Percentiles rank a stretch among this genome's conserved stretches.
Conservation (phyloP, 2,113 vertebrate species). For the Cacatua alba region DNA sequence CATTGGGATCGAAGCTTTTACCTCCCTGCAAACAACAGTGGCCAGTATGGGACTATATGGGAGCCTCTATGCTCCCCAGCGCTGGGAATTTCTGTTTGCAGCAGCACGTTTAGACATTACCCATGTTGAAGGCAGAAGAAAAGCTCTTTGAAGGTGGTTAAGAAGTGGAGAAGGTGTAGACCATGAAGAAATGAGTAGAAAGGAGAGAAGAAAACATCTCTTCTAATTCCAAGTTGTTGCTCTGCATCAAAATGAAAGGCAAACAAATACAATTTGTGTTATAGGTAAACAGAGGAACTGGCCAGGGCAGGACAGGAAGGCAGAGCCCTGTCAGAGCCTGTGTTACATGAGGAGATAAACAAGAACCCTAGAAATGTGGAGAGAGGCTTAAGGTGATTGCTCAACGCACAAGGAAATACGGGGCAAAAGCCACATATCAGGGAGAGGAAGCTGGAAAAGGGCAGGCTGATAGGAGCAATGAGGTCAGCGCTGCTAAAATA, state of each 20-base stretch:
- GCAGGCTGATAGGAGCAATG: constrained; percentile 34
- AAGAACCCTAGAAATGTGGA: constrained; percentile 54
- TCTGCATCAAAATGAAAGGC: background rate
- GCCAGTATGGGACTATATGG: background rate
- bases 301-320: constrained; percentile 40
- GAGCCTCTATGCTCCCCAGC: background rate
- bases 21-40: constrained; percentile 40
- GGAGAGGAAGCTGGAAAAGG: constrained; percentile 58
- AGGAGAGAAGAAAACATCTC: background rate
- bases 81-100: background rate
- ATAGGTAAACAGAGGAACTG: constrained; percentile 55
- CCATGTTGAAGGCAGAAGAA: background rate
- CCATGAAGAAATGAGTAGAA: background rate
- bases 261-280: background rate
- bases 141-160: background rate
- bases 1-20: constrained; percentile 22
- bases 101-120: background rate
- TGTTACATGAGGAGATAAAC: background rate
- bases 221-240: background rate
- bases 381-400: constrained; percentile 55
- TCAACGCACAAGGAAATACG: background rate
- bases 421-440: constrained; percentile 44
- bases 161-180: background rate
- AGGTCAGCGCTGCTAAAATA: constrained; percentile 44
- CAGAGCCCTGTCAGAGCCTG: background rate